Percentiles rank a stretch among this genome's conserved stretches.
Conservation (phyloP, 2,888 invertebrate species). For the Alentia gelatinosa region DNA sequence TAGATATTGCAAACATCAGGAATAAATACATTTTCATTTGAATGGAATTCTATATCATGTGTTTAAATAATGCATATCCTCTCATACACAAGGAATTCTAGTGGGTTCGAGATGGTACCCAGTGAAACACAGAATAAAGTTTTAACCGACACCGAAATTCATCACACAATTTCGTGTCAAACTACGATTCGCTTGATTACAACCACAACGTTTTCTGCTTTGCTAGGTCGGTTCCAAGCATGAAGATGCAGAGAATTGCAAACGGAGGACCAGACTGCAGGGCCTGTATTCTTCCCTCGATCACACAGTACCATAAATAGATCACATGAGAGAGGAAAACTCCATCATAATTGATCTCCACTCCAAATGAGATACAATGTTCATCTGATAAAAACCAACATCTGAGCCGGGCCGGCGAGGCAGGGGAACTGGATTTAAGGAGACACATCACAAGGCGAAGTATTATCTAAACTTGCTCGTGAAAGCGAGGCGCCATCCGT, state of each 20-base stretch:
- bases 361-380: constrained; percentile 17
- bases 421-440: not conserved
- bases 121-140: no score
- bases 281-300: not conserved
- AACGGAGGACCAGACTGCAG: not conserved
- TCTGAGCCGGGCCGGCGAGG: not conserved
- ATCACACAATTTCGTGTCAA: no score
- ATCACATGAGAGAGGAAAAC: not conserved
- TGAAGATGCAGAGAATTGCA: no score
- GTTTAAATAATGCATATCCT: no score
- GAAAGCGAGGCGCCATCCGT: not conserved
- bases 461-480: not conserved
- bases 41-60: no score
- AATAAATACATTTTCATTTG: no score
- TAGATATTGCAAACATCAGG: no score
- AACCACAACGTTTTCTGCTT: not conserved
- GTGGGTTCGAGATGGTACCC: no score
- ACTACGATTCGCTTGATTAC: no score
- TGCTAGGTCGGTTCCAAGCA: no score
- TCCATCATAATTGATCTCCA: constrained; percentile 6
- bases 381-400: not conserved
- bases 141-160: no score
- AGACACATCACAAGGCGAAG: not conserved
- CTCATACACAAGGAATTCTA: no score
- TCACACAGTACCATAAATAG: not conserved